These are phyloP conservation scores for Syngnathus acus DNA, from an alignment of 2,797 vertebrate species.

Conservation along the genomic window DNA sequence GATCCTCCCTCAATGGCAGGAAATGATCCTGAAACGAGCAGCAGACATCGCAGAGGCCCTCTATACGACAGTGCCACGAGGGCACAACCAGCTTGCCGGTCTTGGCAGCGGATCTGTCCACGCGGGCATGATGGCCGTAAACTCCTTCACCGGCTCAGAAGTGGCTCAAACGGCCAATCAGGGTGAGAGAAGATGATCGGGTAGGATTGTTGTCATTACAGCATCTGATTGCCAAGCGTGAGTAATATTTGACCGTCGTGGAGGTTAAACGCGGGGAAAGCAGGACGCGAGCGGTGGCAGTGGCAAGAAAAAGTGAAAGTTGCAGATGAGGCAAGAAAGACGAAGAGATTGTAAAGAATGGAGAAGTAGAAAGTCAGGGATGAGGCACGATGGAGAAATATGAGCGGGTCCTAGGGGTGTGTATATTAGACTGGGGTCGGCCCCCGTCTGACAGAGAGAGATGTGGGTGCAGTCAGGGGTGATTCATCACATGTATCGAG, in stretches of 20 bases:
- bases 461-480: conserved; percentile 74
- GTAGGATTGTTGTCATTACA: too few species aligned
- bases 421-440: conserved; percentile 68
- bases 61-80: conserved; percentile 87
- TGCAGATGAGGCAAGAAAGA: conserved; percentile 27
- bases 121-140: conserved; percentile 92
- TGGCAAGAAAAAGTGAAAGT: conserved; percentile 6
- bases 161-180: conserved; percentile 90
- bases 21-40: conserved; percentile 94
- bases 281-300: not conserved
- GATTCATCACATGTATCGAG: conserved; percentile 71
- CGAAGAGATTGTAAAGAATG: conserved; percentile 52
- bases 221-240: conserved; percentile 1
- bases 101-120: conserved; percentile 87
- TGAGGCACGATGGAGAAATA: conserved; percentile 64
- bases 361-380: conserved; percentile 49
- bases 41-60: conserved; percentile 93
- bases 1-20: conserved; percentile 57
- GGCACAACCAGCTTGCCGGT: conserved; percentile 88
- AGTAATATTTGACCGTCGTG: conserved; percentile 18
- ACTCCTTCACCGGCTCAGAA: conserved; percentile 90
- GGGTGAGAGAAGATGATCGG: conserved; percentile 68
- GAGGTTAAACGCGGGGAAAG: not conserved
- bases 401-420: conserved; percentile 64
- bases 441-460: conserved; percentile 72